Evolutionary conservation across 2,797 vertebrate species (phyloP), one percentile per base, ranked within the genome.

Genomic region (Spatula versicolor): DNA sequence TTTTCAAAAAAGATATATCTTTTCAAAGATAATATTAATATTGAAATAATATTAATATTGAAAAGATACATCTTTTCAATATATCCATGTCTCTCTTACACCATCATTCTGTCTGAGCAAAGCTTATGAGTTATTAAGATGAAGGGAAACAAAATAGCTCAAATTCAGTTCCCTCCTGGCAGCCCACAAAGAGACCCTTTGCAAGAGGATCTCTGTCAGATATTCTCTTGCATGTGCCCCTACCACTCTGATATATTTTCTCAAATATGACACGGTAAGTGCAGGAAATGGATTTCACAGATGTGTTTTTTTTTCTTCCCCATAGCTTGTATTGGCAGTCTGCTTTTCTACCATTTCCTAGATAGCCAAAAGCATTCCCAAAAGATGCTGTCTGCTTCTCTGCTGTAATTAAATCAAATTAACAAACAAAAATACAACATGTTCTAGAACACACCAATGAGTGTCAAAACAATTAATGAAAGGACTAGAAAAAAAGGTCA

Each of bases 371-470:
- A 92, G 30, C 80, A 64, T 64, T 79, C 86, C 45, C 91, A 72
- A 75, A 94, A 93, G 33, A 76, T 72, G 23, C 78, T 89, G 50
- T 41, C 81, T 90, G 85, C 25, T 89, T 88, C 52, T 56, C 35
- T 86, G 37, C 62, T 72, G 37, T 88, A 88, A 88, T 93, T 92
- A 83, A 86, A 95, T 84, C 30, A 80, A 88, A 93, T 86, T 73
- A 83, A 93, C 33, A 78, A 88, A 88, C 66, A 79, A 55, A 92
- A 56, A 79, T 8, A 48, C 39, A 84, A 35, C 39, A 75, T 80
- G 71, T 91, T 72, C 78, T 91, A 82, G 89, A 92, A 91, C 60
- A 83, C 23, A 66, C 10, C 63, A 78, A 35, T 39, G n/a, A 93
- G 54, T 20, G 48, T 68, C 87, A 68, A 68, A 87, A 90, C 39